Base-by-base conservation (phyloP, 2,797 vertebrate species). In the Orestias chungarensis region DNA sequence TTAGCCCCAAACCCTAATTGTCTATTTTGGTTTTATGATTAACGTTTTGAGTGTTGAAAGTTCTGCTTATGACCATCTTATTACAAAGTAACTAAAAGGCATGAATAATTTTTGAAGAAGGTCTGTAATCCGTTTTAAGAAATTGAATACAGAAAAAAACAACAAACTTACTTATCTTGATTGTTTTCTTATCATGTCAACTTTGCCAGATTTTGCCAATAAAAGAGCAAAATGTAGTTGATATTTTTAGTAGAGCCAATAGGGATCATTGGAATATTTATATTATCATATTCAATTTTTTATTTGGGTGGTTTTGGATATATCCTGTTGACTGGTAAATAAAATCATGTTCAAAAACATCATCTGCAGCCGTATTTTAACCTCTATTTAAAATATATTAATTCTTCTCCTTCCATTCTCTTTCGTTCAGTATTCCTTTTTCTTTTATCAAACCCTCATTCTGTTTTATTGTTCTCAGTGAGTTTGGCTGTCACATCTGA, bases 401-500 rank as follows among this genome's bases (percentile, higher is more conserved):
- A 9, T 38, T 38, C 38, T 38, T 38, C 9, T 38, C 38, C 38
- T 9, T 38, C 38, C 38, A 38, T 38, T 38, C 9, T 38, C 38
- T 38, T 38, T 9, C 14, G n/a, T 52, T 52, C 50, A 25, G n/a
- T 15, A 25, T 25, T 54, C 25, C 50, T 29, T 27, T 52, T 27
- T 14, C 50, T 27, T 54, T 54, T 25, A 54, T 54, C 12, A 6
- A 11, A 29, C 25, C n/a, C 25, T 54, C 33, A 4, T 6, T 57
- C 27, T 9, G 7, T 27, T 57, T 20, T 9, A 61, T 38, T 61
- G 31, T 62, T 40, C 59, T 69, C 35, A 6, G 27, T 15, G 52
- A 55, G 27, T 68, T 74, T 57, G 87, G 72, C 71, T 79, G 85
- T 89, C 82, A 79, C 33, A 81, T 43, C n/a, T n/a, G n/a, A n/a